Conservation (phyloP, 2,797 vertebrate genomes). For the Enteromius argenteus region DNA sequence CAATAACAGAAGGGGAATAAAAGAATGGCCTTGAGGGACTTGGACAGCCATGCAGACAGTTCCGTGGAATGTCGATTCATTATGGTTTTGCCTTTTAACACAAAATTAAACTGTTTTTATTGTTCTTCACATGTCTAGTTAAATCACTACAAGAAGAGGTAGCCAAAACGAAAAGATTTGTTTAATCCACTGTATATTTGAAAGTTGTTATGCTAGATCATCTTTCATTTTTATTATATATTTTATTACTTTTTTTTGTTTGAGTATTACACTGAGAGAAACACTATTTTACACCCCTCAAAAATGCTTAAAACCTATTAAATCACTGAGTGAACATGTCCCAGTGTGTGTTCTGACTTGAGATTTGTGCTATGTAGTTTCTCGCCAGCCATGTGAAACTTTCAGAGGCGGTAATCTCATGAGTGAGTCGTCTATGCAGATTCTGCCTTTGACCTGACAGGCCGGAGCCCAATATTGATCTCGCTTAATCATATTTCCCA, state of each 20-base stretch:
- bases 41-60: constrained; percentile 77
- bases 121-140: constrained; percentile 94
- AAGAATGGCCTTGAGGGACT: constrained; percentile 63
- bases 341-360: constrained; percentile 48
- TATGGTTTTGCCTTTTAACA: constrained; percentile 97
- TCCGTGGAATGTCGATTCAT: constrained; percentile 80
- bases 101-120: constrained; percentile 92
- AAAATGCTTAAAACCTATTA: neutral
- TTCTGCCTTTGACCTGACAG: constrained; percentile 27
- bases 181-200: constrained; percentile 89
- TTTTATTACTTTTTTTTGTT: constrained; percentile 37
- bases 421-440: constrained; percentile 33
- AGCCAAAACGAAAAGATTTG: constrained; percentile 85
- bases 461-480: constrained; percentile 20
- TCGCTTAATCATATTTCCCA: constrained; percentile 32
- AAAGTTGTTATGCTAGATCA: constrained; percentile 77
- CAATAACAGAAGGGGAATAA: constrained; percentile 56
- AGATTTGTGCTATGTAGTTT: constrained; percentile 4
- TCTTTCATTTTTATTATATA: constrained; percentile 56
- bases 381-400: constrained; percentile 8
- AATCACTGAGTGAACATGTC: neutral
- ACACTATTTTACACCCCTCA: constrained; percentile 53
- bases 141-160: constrained; percentile 89
- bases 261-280: constrained; percentile 72
- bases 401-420: constrained; percentile 3